Evolutionary conservation across 2,888 invertebrate genomes (phyloP).

Genomic region (Cephus pulcher): DNA sequence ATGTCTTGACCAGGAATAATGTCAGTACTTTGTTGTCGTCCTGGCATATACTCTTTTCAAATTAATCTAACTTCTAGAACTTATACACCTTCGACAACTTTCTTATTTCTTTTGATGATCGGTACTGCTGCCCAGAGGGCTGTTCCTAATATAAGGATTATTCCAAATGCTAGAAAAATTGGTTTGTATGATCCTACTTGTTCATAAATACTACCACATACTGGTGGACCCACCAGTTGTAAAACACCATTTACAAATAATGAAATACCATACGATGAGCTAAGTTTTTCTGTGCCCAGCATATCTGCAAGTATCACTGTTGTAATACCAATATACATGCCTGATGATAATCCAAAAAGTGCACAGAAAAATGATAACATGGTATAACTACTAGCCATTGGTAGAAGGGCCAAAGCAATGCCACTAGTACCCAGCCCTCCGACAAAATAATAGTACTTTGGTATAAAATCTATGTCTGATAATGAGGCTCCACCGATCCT

Average conservation of each 20-base stretch:
- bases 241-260: slow-evolving; percentile 87
- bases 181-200: slow-evolving; percentile 75
- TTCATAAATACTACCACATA: slow-evolving; percentile 81
- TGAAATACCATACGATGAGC: slow-evolving; percentile 88
- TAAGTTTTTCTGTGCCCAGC: slow-evolving; percentile 83
- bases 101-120: slow-evolving; percentile 70
- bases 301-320: slow-evolving; percentile 89
- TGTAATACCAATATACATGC: slow-evolving; percentile 88
- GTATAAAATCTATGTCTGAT: slow-evolving; percentile 81
- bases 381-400: slow-evolving; percentile 75
- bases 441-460: slow-evolving; percentile 86
- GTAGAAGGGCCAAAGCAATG: slow-evolving; percentile 77
- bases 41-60: not conserved
- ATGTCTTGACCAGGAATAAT: not conserved
- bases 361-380: slow-evolving; percentile 79
- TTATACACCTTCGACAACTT: slow-evolving; percentile 36
- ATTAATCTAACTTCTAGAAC: not conserved
- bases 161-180: slow-evolving; percentile 79
- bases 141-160: slow-evolving; percentile 79
- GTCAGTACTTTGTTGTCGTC: not conserved
- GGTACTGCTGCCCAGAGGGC: slow-evolving; percentile 82
- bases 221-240: slow-evolving; percentile 83
- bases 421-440: slow-evolving; percentile 83
- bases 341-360: slow-evolving; percentile 84
- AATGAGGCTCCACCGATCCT: slow-evolving; percentile 87